A percentile compares a stretch with the other conserved stretches of the same genome.
These are phyloP conservation scores for Pipistrellus kuhlii DNA, from an alignment of 2,797 vertebrate species.

Conservation along the genomic window DNA sequence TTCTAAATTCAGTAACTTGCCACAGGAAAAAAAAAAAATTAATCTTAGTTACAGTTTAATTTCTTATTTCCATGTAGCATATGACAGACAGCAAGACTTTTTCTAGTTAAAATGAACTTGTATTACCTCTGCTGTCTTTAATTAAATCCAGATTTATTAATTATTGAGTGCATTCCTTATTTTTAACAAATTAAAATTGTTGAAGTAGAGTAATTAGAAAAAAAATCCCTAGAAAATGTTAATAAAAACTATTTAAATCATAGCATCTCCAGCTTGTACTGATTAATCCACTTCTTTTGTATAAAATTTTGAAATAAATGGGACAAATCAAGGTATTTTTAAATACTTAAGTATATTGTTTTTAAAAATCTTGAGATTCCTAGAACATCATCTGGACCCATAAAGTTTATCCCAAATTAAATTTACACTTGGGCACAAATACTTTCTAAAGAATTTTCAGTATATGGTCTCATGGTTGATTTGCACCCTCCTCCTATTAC, in stretches of 20 bases:
- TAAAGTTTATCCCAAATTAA: background rate
- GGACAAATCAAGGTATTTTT: background rate
- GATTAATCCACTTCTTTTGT: background rate
- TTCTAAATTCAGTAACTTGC: background rate
- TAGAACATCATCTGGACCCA: background rate
- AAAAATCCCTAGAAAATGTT: background rate
- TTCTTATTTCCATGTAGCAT: background rate
- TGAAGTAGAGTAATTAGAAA: background rate
- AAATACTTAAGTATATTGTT: background rate
- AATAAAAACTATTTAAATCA: slow-evolving; percentile 11
- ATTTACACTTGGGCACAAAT: background rate
- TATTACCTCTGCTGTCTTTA: background rate
- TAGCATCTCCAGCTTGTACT: background rate
- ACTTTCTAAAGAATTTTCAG: slow-evolving; percentile 34
- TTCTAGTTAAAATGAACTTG: background rate
- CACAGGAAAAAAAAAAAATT: background rate
- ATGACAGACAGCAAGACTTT: background rate
- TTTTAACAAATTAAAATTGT: background rate
- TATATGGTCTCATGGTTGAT: slow-evolving; percentile 67
- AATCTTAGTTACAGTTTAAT: background rate
- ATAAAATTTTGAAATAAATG: background rate
- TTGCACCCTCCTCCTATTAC: slow-evolving; percentile 49
- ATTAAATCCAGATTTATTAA: background rate
- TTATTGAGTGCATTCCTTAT: background rate
- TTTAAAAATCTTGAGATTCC: slow-evolving; percentile 14